Evolutionary conservation across 92 coral and sea anemone genomes (phyloP), one percentile per base, ranked within the genome.

Genomic region (Nematostella vectensis): DNA sequence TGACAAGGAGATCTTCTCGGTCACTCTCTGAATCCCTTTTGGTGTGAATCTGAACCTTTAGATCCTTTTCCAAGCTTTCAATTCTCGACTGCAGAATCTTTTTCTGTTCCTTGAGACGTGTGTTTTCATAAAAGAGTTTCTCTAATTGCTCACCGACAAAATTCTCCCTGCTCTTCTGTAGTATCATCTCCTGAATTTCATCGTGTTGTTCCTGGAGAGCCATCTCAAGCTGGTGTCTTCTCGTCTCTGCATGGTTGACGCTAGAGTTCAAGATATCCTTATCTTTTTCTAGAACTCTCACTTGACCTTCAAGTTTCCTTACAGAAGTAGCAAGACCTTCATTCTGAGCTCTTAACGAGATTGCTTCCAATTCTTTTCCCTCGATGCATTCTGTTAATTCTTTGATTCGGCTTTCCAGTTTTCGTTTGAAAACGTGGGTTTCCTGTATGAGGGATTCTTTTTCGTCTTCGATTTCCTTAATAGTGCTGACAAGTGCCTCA

Each of bases 361-460:
- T 25, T 2, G 65, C 71, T 27, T 73, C 58, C 17, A 75, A 77
- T 20, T 80, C 88, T 38, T 76, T 80, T 13, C 50, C 70, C 26
- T 77, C 69, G 18, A 71, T 54, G 28, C 62, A 75, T 38, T 71
- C 70, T 19, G 48, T 30, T 30, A 85, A 72, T 29, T 80, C 88
- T 30, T 67, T 61, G 31, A 70, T 75, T 38, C 73, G 66, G 33
- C 48, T 57, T 4, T 75, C 83, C 43, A 79, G 59, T 50, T 80
- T 80, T 50, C 62, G 47, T 31, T 80, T 85, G 56, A 70, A 82
- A 25, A 72, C 47, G 47, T 71, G 72, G 28, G 76, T 73, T 47
- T 81, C 88, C 31, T 67, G 78, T 28, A 80, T 77, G 26, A 75
- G 71, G 20, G 59, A 43, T 1, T 27, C 65, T 59, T 56, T 65